Evolutionary conservation across 2,113 vertebrate species (phyloP), one percentile per base, ranked within the genome.

Genomic region (Galeopterus variegatus): DNA sequence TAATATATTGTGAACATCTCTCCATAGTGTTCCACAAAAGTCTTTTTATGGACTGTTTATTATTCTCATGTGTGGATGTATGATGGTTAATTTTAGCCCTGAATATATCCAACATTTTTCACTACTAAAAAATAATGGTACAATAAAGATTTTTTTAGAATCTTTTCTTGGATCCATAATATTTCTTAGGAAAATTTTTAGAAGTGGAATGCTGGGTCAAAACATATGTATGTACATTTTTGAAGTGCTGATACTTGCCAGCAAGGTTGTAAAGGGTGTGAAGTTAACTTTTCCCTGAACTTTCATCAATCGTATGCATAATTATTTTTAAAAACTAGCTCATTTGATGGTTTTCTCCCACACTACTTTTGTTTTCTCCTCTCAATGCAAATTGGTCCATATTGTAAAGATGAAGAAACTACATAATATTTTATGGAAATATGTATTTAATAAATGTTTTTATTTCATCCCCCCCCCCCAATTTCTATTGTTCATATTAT

Each of bases 111-210:
- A 8, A 21, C 12, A 13, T 31, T 36, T 89, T 97, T 75, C 79
- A 33, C 36, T 89, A 62, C 62, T 70, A 93, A 62, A 87, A 85
- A 90, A 72, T 83, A 88, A 83, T 45, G 14, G 52, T 70, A 15
- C 87, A 14, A 45, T 89, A 36, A 88, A 86, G 45, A 88, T 52
- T 14, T 19, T 90, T 94, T 96, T 89, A 79, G 36, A 62, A 33
- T 83, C 14, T 62, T 92, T 97, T 90, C 36, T 88, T 88, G 26
- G 9, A 52, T 67, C 72, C 36, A 19, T 75, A 67, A 41, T 58
- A 24, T 76, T 90, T 91, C 83, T 84, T 90, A 70, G 56, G 24
- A 87, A 60, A 60, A 8, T 7, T 88, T 86, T 95, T 87, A 9
- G 10, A 92, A 88, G n/a, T 87, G 48, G 15, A 65, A 54, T 64